Percentiles rank a stretch among this genome's conserved stretches.
These are phyloP conservation scores for Heteromormyrus szaboi DNA, from an alignment of 2,797 vertebrate species.

Conservation along the genomic window DNA sequence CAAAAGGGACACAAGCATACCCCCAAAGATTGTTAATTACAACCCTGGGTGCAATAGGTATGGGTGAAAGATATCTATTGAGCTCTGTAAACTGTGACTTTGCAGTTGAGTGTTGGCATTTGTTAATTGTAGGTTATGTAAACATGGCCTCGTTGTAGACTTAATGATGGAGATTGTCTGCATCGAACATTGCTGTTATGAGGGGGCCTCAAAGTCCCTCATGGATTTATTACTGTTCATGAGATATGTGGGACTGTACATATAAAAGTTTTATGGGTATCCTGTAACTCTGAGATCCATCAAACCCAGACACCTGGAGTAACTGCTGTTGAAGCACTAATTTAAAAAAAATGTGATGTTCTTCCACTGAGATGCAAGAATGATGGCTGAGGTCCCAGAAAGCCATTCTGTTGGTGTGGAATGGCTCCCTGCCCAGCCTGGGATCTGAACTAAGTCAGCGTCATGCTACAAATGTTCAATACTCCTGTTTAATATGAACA, in stretches of 20 bases:
- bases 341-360: neutral
- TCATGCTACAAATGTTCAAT: neutral
- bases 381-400: neutral
- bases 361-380: slow-evolving; percentile 15
- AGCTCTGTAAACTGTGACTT: neutral
- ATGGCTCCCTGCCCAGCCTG: neutral
- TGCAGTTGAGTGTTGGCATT: neutral
- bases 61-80: neutral
- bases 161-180: neutral
- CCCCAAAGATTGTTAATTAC: neutral
- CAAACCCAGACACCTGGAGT: neutral
- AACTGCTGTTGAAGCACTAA: neutral
- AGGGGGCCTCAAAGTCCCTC: neutral
- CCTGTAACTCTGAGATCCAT: neutral
- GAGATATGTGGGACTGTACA: neutral
- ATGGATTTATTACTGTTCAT: neutral
- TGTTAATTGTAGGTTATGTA: neutral
- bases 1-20: neutral
- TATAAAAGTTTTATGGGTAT: neutral
- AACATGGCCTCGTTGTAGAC: neutral
- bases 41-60: neutral
- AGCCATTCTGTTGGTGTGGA: neutral
- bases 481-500: neutral
- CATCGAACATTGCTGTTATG: neutral
- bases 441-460: neutral